Evolutionary conservation across 2,888 invertebrate genomes (phyloP).

Genomic region (Drosophila maculinotata): DNA sequence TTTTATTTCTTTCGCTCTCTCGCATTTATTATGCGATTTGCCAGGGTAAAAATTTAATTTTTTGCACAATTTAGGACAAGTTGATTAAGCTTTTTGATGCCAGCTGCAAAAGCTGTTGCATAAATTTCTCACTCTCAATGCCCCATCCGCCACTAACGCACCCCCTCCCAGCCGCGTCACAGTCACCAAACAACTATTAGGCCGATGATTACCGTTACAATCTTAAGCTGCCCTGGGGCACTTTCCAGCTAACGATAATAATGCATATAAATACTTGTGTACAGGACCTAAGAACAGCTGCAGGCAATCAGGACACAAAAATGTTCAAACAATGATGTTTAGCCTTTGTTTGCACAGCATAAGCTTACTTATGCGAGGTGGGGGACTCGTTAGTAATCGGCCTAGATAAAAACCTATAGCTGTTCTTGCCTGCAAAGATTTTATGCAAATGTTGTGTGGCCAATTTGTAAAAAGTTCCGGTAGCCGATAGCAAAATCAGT

Average conservation of each 20-base stretch:
- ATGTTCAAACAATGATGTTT: constrained; percentile 34
- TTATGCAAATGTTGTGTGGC: no score
- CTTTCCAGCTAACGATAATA: constrained; percentile 31
- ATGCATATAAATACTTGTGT: constrained; percentile 42
- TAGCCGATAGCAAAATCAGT: no score
- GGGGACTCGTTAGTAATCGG: neutral
- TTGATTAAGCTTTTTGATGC: constrained; percentile 74
- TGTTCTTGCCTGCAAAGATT: no score
- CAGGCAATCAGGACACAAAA: constrained; percentile 26
- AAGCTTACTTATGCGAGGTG: neutral
- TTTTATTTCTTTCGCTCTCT: constrained; percentile 62
- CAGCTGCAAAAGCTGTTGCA: constrained; percentile 64
- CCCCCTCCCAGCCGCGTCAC: neutral
- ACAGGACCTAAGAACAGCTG: constrained; percentile 9
- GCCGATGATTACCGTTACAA: constrained; percentile 27
- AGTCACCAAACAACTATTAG: constrained; percentile 8
- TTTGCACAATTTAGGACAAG: constrained; percentile 71
- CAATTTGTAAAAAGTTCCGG: no score
- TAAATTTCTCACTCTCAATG: constrained; percentile 33
- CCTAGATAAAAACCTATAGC: no score
- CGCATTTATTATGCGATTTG: constrained; percentile 71
- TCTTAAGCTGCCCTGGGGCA: neutral
- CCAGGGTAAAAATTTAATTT: constrained; percentile 49
- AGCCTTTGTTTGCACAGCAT: neutral
- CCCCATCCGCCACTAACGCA: neutral